Base-by-base conservation (phyloP, 2,888 invertebrate species). In the Tyria jacobaeae region DNA sequence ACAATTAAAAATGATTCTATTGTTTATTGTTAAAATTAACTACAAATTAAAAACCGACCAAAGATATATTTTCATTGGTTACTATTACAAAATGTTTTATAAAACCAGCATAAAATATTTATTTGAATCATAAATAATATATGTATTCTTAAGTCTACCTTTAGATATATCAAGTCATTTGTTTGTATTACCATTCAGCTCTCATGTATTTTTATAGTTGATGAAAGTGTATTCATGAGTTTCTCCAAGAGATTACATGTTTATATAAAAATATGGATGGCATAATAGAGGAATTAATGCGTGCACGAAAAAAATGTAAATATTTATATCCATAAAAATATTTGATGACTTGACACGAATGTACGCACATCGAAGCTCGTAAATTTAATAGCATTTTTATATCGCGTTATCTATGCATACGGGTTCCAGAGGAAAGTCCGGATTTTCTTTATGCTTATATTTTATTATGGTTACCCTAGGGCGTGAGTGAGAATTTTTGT, bases 361-460 rank as follows among this genome's bases (percentile, higher is more conserved):
- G 68, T 73, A 69, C 66, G 71, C 64, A 74, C 71, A 71, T 72
- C 82, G 74, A 79, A 79, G 74, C 65, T 78, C 80, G 76, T 81
- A 79, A 81, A 81, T 79, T 78, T 84, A 80, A 81, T 80, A 75
- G 76, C 71, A 64, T 82, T 82, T 82, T 82, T 81, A 82, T 83
- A 79, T 74, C 73, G 71, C 71, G 68, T 80, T 81, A 80, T 81
- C 81, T 80, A 81, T 78, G 78, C 81, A 78, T 77, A 79, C 80
- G 74, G 68, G 69, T 63, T 59, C 47, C 59, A 68, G 74, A 70
- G 75, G 68, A 74, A 70, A 70, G 76, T 78, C 79, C 80, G 79
- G 80, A 84, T 83, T 76, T 83, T 78, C 77, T 75, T 66, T 24
- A 66, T 76, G 76, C 75, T 72, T 78, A 84, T 75, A 79, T 76